Evolutionary conservation across 2,797 vertebrate species (phyloP), one percentile per base, ranked within the genome.

Genomic region (Rhodeus uyekii): DNA sequence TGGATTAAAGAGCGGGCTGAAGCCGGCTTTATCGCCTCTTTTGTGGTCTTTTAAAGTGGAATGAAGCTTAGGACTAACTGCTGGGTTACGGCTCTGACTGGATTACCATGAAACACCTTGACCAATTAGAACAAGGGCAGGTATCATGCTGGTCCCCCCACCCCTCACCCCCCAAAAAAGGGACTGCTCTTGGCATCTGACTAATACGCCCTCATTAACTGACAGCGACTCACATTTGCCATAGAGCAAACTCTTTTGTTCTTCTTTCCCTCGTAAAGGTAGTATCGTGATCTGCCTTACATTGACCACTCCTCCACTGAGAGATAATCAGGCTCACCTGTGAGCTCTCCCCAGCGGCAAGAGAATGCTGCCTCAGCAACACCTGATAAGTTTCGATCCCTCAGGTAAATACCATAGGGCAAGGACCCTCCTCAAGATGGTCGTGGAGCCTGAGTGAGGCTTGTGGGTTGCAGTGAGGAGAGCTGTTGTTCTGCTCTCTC

Each of bases 261-360:
- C 48, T 73, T 71, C 77, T 42, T 78, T 75, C 82, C 75, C 85
- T 80, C 50, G 36, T 84, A 14, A 85, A 89, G 85, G 90, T 90
- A 94, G 90, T 90, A 94, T 93, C 88, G 84, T 4, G 86, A 93
- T 85, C 86, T 82, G 89, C 88, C 90, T 91, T 90, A 84, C 89
- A 87, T 88, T 92, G 92, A 93, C 92, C 92, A 87, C 65, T 87
- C 87, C 90, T 91, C 90, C 87, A 9, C 84, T 81, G 91, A 92
- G 92, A 92, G 89, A 90, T 94, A 94, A 94, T 94, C 92, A 93
- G 89, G 83, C 89, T 90, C 90, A 93, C 93, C 92, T 92, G 93
- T 89, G 92, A 86, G 91, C 90, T 87, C 90, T 90, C 89, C 91
- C 76, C 38, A 89, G 87, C 86, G 82, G 90, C 87, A 85, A 86